phyloP scores from a whole-genome alignment of 2,113 vertebrate genomes.

The Columba janthina region DNA sequence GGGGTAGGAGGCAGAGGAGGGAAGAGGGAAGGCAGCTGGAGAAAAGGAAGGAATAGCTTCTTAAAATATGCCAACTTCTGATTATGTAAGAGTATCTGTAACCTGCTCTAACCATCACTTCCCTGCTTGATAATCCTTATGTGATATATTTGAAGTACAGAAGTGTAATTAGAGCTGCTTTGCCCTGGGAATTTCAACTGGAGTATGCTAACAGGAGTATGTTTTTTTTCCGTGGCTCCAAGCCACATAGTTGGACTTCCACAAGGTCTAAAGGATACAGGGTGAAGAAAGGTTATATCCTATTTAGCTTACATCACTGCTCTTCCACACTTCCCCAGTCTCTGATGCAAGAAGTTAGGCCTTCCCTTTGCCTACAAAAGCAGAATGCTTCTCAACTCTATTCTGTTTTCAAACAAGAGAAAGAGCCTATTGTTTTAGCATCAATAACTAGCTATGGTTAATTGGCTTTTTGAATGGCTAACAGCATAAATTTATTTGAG shows the following conservation, averaged over 20 bases:
- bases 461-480: neutral
- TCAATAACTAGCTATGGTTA: neutral
- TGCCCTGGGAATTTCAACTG: neutral
- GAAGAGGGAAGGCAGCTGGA: neutral
- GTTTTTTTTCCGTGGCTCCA: constrained; percentile 8
- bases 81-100: constrained; percentile 40
- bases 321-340: neutral
- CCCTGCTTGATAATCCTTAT: constrained; percentile 10
- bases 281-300: neutral
- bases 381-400: neutral
- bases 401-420: neutral
- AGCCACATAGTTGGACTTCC: neutral
- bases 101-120: constrained; percentile 14
- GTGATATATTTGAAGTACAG: neutral
- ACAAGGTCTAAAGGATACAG: neutral
- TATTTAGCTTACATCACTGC: neutral
- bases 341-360: neutral
- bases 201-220: neutral
- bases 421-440: neutral
- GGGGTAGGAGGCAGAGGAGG: neutral
- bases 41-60: constrained; percentile 20
- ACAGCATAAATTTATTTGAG: neutral
- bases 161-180: constrained; percentile 23
- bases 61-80: constrained; percentile 25
- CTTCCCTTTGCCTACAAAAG: neutral